A percentile compares a stretch with the other conserved stretches of the same genome.
phyloP scores from a whole-genome alignment of 2,113 vertebrate genomes.

The Phycodurus eques region DNA sequence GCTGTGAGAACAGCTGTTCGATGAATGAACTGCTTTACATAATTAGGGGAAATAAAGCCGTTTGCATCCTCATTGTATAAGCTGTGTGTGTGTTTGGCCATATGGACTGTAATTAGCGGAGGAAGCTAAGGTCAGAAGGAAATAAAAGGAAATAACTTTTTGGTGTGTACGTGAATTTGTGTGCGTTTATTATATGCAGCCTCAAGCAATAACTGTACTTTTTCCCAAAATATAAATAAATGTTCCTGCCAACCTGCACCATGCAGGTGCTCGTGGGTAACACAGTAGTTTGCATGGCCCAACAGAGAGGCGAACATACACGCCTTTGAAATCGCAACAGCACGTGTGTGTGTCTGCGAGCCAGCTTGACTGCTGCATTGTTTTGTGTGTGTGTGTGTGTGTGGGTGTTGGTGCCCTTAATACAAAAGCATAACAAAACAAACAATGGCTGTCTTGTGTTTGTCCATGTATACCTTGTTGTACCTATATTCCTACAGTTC shows the following conservation, averaged over 20 bases:
- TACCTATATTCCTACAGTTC: background rate
- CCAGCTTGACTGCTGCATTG: background rate
- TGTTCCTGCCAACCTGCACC: background rate
- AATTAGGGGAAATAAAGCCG: slow-evolving; percentile 18
- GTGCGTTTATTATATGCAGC: background rate
- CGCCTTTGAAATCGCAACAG: background rate
- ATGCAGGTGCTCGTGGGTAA: background rate
- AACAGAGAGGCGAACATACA: background rate
- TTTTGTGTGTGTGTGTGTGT: background rate
- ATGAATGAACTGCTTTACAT: slow-evolving; percentile 33
- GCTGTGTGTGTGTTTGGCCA: slow-evolving; percentile 14
- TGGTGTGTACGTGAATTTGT: background rate
- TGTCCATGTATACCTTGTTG: background rate
- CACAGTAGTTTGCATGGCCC: background rate
- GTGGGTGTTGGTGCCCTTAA: background rate
- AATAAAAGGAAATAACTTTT: background rate
- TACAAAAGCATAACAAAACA: background rate
- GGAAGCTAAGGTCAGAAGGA: slow-evolving; percentile 27
- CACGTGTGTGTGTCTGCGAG: background rate
- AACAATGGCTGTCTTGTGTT: background rate
- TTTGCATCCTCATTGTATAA: slow-evolving; percentile 2
- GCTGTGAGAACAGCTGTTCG: slow-evolving; percentile 30
- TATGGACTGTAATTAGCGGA: slow-evolving; percentile 30
- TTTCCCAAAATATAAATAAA: background rate
- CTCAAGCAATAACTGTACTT: slow-evolving; percentile 6